Evolutionary conservation across 2,797 vertebrate genomes (phyloP), one percentile per base, ranked within the genome.

Genomic region (Anguilla marmorata): DNA sequence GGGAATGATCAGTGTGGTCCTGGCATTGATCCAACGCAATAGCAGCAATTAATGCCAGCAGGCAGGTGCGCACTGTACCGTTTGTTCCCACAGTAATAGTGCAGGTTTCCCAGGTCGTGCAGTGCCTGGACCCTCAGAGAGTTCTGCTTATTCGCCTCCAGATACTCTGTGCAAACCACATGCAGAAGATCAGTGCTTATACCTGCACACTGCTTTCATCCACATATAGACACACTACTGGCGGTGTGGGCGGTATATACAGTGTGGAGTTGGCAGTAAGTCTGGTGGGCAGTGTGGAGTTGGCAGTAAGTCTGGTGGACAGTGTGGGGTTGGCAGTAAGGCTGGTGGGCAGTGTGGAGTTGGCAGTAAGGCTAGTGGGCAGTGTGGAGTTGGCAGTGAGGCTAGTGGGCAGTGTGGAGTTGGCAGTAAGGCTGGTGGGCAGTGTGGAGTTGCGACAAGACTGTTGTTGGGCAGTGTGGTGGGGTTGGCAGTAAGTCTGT

Each of bases 71-170:
- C 69, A 9, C 48, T 33, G 37, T 85, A 88, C 87, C 87, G 30
- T 60, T 58, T 88, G 66, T 88, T 98, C 92, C 95, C 95, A 41
- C 93, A 93, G 85, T 96, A 99, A 90, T 97, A 93, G n/a, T 97
- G 95, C 89, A 99, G 94, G 94, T 96, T 97, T 93, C 98, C 99
- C 90, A 98, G 94, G 90, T 98, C 97, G 92, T 98, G 97, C 76
- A 99, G 92, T 1, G 96, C 96, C 93, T 98, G 96, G 90, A 97
- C 95, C 88, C 93, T 96, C 86, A 99, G 96, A 52, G 96, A 96
- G 91, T 94, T 94, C 87, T 96, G 94, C 76, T 94, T 93, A 84
- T 92, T 96, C 90, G 93, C 92, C 90, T 97, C 95, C 90, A 99
- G 97, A 86, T 95, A 93, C 93, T 96, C 99, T 99, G 92, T 89